Evolutionary conservation across 2,888 invertebrate species (phyloP), one percentile per base, ranked within the genome.

Genomic region (Cetonia aurata): DNA sequence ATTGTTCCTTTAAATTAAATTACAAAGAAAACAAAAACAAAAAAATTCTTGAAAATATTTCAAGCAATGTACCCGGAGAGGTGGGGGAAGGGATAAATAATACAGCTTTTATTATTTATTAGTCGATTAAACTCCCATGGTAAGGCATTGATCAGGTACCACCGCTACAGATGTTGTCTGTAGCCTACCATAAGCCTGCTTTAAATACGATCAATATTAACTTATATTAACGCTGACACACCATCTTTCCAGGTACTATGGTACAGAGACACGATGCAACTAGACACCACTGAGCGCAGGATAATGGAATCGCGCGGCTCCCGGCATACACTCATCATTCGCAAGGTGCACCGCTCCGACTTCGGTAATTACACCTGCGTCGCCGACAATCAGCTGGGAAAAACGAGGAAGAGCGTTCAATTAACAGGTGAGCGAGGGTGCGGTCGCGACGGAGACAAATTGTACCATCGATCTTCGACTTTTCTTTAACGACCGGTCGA

Each of bases 321-420:
- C 78, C 85, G 90, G 77, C 90, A 91, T 81, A 90, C 89, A 25
- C 86, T 91, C 77, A 88, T 91, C 83, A 89, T 91, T 80, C 87
- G 90, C 72, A 90, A 90, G 85, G 90, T 91, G 77, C 89, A 90
- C 81, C 86, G 87, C 73, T 87, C 89, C 76, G 91, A 91, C 85
- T 91, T 91, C 82, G 91, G 91, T 76, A 90, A 90, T 85, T 91
- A 91, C 84, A 89, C 89, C 77, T 91, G 91, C 83, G 88, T 89
- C 75, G 91, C 91, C 59, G 90, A 91, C 82, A 91, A 91, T 85
- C 87, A 88, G 80, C 86, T 91, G 76, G 91, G 91, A 74, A 89
- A 89, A 83, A 88, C 88, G 74, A 86, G 88, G 75, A 89, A 89
- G 84, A 89, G 87, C 82, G 86, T 91, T 74, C 88, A 89, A 83